Conservation (phyloP, 2,888 invertebrate species). For the Pomacea canaliculata region DNA sequence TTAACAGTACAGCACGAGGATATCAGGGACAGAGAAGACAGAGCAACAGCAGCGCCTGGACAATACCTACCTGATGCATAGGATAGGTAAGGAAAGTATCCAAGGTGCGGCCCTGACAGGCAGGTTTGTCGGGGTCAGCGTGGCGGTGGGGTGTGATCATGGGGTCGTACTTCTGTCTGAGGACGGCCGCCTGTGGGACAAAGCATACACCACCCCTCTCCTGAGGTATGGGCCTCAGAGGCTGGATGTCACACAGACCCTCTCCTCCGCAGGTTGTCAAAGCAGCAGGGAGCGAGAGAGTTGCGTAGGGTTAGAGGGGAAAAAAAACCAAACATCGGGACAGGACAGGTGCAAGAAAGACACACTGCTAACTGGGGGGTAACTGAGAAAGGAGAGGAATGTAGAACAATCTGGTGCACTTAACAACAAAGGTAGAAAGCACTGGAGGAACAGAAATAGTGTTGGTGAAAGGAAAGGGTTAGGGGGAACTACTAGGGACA, state of each 20-base stretch:
- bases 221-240: too few species aligned
- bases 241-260: too few species aligned
- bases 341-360: too few species aligned
- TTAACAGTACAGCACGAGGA: neutral
- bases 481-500: too few species aligned
- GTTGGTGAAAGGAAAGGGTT: too few species aligned
- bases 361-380: too few species aligned
- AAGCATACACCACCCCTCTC: constrained; percentile 3
- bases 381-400: neutral
- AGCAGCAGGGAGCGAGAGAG: too few species aligned
- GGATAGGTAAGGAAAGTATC: constrained; percentile 93
- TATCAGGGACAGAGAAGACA: neutral
- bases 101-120: constrained; percentile 85
- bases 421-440: neutral
- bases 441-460: too few species aligned
- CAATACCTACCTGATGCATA: constrained; percentile 87
- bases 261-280: too few species aligned
- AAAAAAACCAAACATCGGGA: neutral
- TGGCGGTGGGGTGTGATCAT: neutral
- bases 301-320: neutral
- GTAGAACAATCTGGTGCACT: neutral
- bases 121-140: constrained; percentile 77
- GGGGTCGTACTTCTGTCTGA: constrained; percentile 16
- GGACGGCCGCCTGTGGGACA: constrained; percentile 17
- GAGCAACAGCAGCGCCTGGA: too few species aligned